Base-by-base conservation (phyloP, 2,888 invertebrate genomes). In the Dioctria rufipes region DNA sequence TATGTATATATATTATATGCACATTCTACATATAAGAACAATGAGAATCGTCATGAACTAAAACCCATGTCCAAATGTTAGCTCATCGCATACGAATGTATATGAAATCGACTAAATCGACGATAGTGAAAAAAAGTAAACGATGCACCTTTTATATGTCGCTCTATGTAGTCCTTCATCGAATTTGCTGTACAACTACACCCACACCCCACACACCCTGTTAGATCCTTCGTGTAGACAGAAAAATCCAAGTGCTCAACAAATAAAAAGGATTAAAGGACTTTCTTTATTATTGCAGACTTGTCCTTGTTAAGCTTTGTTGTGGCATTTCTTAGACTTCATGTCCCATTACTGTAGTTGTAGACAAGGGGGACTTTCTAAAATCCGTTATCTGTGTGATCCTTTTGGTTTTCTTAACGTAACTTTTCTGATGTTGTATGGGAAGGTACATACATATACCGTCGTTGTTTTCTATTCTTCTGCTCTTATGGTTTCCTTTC, bases 221-320 rank as follows among this genome's bases (percentile, higher is more conserved):
- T 25, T 25, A 25, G 25, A 25, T 25, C 25, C 25, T 1, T 25
- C 0, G 25, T 25, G 25, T 25, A 25, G 25, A 25, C 13, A 40
- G 60, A 73, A n/a, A 58, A 54, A n/a, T 42, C 25, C 25, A 61
- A 61, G 13, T 8, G 37, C 61, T 61, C 37, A 3, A 39, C 42
- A 73, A 73, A 73, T 73, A 73, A 73, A 73, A 73, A 73, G 73
- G 73, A 73, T 73, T 73, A 58, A 73, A 60, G 73, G 73, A 60
- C 73, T 73, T 73, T 73, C 58, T 73, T 73, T 73, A 58, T 73
- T 73, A 73, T 73, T 73, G 73, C 73, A 60, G 73, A 73, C 54
- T 60, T 73, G 73, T 73, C 60, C 73, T 73, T 73, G 73, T 73
- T 73, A 73, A 73, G 73, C 40, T 73, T 73, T 73, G 54, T 9